A percentile compares a stretch with the other conserved stretches of the same genome.
Evolutionary conservation across 1,140 invertebrate genomes (phyloP).

Genomic region (Potamilus streckersoni): DNA sequence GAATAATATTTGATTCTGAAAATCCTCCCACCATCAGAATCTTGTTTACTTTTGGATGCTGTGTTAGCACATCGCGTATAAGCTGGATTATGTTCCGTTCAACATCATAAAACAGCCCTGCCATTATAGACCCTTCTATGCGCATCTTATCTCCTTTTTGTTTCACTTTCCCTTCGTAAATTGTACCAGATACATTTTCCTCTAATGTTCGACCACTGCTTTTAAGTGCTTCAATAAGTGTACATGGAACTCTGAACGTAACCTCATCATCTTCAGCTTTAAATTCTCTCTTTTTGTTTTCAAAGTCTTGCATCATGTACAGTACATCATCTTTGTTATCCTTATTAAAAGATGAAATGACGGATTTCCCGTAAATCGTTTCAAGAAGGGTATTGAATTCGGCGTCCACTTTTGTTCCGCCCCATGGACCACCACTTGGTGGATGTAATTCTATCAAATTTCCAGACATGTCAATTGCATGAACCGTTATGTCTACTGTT

Average conservation of each 20-base stretch:
- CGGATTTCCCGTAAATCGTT: constrained; percentile 22
- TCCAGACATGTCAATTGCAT: constrained; percentile 21
- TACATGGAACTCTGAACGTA: too few species aligned
- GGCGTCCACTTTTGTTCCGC: constrained; percentile 35
- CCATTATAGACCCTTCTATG: too few species aligned
- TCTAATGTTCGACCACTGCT: too few species aligned
- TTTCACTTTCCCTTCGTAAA: too few species aligned
- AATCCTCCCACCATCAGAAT: constrained; percentile 37
- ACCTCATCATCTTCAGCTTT: not conserved
- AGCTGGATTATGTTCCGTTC: too few species aligned
- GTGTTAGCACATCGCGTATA: too few species aligned
- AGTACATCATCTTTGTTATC: constrained; percentile 15
- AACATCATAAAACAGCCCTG: too few species aligned
- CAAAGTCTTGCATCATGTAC: constrained; percentile 29
- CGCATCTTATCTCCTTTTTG: too few species aligned
- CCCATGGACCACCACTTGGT: constrained; percentile 37
- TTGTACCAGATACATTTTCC: too few species aligned
- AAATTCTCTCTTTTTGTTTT: constrained; percentile 33
- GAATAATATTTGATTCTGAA: constrained; percentile 23
- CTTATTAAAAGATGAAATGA: constrained; percentile 21
- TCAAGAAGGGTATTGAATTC: constrained; percentile 16
- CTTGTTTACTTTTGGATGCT: constrained; percentile 8
- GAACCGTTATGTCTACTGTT: constrained; percentile 38
- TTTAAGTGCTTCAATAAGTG: too few species aligned
- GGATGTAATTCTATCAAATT: constrained; percentile 27